Evolutionary conservation across 37 sponge, comb jelly and placozoan species (phyloP).

Genomic region (Ianthella basta): DNA sequence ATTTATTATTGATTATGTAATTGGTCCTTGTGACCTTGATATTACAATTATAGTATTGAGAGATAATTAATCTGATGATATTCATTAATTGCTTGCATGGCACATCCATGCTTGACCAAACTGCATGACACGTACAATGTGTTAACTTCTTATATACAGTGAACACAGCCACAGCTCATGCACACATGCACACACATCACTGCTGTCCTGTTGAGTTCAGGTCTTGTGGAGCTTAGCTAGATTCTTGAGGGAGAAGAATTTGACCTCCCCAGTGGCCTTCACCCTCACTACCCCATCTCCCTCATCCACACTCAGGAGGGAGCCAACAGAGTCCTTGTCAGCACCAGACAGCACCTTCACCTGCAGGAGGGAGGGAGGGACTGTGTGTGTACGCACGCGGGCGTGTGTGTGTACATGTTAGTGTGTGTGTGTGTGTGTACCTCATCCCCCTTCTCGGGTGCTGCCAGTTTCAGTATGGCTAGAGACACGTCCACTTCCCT

Average conservation of each 20-base stretch:
- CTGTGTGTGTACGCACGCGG: neutral
- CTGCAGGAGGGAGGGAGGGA: conserved; percentile 23
- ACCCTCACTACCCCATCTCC: conserved; percentile 92
- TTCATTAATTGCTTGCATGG: too few species aligned
- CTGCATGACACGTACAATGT: too few species aligned
- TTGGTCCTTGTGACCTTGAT: too few species aligned
- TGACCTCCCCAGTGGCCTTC: conserved; percentile 73
- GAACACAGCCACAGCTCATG: too few species aligned
- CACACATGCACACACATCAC: too few species aligned
- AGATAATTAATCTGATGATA: too few species aligned
- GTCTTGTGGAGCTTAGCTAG: conserved; percentile 69
- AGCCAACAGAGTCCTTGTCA: conserved; percentile 68
- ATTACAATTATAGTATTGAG: too few species aligned
- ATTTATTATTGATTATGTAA: too few species aligned
- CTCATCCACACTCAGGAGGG: conserved; percentile 91
- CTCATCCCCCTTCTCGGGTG: conserved; percentile 85
- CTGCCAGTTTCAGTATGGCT: conserved; percentile 62
- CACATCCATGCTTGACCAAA: too few species aligned
- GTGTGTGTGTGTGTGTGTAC: conserved; percentile 42
- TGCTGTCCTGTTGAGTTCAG: neutral
- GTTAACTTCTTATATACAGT: too few species aligned
- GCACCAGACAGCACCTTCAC: conserved; percentile 76
- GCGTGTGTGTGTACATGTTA: conserved; percentile 10
- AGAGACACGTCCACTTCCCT: conserved; percentile 82
- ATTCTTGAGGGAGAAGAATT: conserved; percentile 76